Conservation (phyloP, 2,113 vertebrate genomes). For the Campylorhamphus procurvoides region DNA sequence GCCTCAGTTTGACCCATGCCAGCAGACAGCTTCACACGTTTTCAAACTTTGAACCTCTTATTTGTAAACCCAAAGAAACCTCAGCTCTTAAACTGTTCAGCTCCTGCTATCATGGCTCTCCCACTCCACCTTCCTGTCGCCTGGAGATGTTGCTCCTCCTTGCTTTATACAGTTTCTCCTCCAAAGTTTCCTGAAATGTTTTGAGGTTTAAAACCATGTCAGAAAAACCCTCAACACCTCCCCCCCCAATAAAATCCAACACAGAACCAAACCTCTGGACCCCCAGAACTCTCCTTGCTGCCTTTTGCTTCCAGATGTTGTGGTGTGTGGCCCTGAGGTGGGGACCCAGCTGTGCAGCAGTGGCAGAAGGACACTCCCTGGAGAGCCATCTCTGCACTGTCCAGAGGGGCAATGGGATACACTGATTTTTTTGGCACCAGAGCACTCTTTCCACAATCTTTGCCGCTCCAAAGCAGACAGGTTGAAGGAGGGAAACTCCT, state of each 20-base stretch:
- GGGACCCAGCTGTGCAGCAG: not conserved
- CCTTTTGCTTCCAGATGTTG: not conserved
- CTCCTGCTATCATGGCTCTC: not conserved
- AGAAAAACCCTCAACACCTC: no score
- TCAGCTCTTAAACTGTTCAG: not conserved
- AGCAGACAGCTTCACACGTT: not conserved
- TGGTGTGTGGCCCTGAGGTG: fast-evolving
- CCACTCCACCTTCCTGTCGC: conserved; percentile 51
- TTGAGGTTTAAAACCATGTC: not conserved
- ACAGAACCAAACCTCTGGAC: not conserved
- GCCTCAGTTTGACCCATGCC: not conserved
- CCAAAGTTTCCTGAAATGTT: not conserved
- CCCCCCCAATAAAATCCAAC: not conserved
- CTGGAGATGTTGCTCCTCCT: not conserved
- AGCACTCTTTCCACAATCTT: not conserved
- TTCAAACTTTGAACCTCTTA: not conserved
- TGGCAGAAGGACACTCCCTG: not conserved
- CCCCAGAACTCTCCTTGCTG: not conserved
- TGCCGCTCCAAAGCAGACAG: fast-evolving
- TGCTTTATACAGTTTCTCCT: fast-evolving
- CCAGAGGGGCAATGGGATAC: not conserved
- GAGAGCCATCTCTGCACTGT: not conserved
- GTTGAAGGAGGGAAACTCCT: not conserved
- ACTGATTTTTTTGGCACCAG: not conserved
- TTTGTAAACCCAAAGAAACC: not conserved